Base-by-base conservation (phyloP, 1,140 invertebrate species). In the Anadara kagoshimensis region DNA sequence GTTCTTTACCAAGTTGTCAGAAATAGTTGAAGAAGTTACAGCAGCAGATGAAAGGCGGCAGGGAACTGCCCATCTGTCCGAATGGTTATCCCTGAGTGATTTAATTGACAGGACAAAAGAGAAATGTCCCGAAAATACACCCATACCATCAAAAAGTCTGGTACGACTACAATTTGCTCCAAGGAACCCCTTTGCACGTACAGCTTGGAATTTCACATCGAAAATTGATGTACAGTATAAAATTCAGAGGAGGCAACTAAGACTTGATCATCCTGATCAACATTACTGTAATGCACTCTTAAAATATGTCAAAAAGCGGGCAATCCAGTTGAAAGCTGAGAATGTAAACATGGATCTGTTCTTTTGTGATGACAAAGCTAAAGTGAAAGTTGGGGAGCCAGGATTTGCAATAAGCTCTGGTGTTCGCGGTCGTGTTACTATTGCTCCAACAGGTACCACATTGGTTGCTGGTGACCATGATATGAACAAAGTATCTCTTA, bases 131-230 rank as follows among this genome's bases (percentile, higher is more conserved):
- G 36, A 69, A 41, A 53, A 26, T 0, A 63, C 59, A 14, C 43
- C n/a, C 10, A 47, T 80, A 43, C 69, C 78, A 18, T 73, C 58
- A 14, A 70, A 66, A 54, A 73, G 65, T 47, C 49, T 80, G 18
- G 76, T 80, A 14, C n/a, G 78, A 45, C 54, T 80, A 7, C 78
- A 80, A 59, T 78, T 80, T 68, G 57, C 64, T 14, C 79, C 78
- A 0, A 64, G 70, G 14, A 80, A 78, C 26, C 78, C 75, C 18
- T 78, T 73, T 49, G 18, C 64, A 8, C 20, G 73, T 12, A 11
- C 54, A 59, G 69, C 78, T 47, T 44, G 61, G 20, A 64, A 58
- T 44, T 78, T 80, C 45, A 80, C 78, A n/a, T 67, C 44, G 0
- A 53, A 36, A 12, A 43, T 78, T 0, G 8, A 51, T 26, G 72